phyloP scores from a whole-genome alignment of 2,797 vertebrate species.

The Valencia hispanica region DNA sequence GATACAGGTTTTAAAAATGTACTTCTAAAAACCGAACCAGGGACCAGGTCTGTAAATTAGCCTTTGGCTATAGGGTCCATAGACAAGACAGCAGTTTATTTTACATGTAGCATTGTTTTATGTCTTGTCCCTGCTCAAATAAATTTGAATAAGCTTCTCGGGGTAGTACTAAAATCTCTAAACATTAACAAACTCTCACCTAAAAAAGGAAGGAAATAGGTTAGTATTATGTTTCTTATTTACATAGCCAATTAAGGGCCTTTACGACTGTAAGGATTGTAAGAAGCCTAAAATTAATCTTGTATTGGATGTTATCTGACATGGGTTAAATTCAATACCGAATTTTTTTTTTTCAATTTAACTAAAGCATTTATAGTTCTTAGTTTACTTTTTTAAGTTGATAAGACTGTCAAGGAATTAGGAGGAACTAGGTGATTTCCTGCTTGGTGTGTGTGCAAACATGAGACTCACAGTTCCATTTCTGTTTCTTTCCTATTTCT shows the following conservation, averaged over 20 bases:
- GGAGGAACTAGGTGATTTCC: background rate
- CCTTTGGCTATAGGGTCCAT: too few species aligned
- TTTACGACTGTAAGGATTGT: too few species aligned
- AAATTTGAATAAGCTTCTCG: background rate
- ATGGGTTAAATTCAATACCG: too few species aligned
- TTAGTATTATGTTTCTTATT: background rate
- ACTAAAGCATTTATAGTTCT: background rate
- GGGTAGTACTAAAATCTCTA: background rate
- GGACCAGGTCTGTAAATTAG: too few species aligned
- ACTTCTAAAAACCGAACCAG: too few species aligned
- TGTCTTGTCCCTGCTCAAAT: too few species aligned
- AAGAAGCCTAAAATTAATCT: too few species aligned
- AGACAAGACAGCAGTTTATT: too few species aligned
- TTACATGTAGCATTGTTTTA: too few species aligned
- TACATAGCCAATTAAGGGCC: background rate
- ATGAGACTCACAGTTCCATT: background rate
- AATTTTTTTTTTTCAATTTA: too few species aligned
- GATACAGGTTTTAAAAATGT: too few species aligned
- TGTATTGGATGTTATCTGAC: too few species aligned
- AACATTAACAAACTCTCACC: background rate
- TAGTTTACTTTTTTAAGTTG: background rate
- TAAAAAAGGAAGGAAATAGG: background rate
- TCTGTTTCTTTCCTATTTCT: background rate
- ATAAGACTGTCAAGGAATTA: background rate
- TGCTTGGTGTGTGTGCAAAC: background rate